Percentiles rank a stretch among this genome's conserved stretches.
These are phyloP conservation scores for Archaeoteleia sp. DNA, from an alignment of 2,888 invertebrate genomes.

Conservation along the genomic window DNA sequence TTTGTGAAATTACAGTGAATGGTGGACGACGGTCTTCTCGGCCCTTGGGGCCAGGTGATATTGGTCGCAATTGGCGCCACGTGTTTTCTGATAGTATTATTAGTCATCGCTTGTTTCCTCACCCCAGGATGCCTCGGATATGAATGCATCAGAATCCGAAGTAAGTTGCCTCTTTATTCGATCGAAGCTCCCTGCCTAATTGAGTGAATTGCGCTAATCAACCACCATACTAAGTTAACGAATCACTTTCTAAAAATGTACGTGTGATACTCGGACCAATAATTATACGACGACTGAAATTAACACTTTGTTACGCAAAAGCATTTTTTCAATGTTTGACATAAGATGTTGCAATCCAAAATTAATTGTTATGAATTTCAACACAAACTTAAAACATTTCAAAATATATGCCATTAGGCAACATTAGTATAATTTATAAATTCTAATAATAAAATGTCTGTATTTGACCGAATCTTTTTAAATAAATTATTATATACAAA, in stretches of 20 bases:
- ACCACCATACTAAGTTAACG: constrained; percentile 8
- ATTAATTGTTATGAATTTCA: too few relatives aligned
- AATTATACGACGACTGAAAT: too few relatives aligned
- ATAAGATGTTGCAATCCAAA: too few relatives aligned
- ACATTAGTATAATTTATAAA: too few relatives aligned
- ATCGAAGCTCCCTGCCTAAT: constrained; percentile 24
- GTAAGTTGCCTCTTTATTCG: constrained; percentile 60
- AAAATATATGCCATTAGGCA: too few relatives aligned
- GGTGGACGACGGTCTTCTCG: constrained; percentile 68
- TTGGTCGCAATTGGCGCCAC: constrained; percentile 66
- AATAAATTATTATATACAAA: too few relatives aligned
- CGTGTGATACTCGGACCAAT: background rate
- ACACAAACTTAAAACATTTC: too few relatives aligned
- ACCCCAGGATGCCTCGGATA: constrained; percentile 73
- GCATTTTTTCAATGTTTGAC: too few relatives aligned
- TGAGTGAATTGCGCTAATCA: constrained; percentile 31
- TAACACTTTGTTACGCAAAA: too few relatives aligned
- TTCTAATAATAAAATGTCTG: too few relatives aligned
- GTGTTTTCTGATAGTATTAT: constrained; percentile 62
- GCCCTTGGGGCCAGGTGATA: constrained; percentile 71
- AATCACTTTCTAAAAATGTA: constrained; percentile 11
- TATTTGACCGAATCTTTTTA: too few relatives aligned
- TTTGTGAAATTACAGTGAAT: constrained; percentile 71
- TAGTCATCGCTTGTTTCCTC: constrained; percentile 72
- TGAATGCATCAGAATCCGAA: constrained; percentile 67